Percentiles rank a stretch among this genome's conserved stretches.
phyloP scores from a whole-genome alignment of 2,888 invertebrate species.

The Petrophora chlorosata region DNA sequence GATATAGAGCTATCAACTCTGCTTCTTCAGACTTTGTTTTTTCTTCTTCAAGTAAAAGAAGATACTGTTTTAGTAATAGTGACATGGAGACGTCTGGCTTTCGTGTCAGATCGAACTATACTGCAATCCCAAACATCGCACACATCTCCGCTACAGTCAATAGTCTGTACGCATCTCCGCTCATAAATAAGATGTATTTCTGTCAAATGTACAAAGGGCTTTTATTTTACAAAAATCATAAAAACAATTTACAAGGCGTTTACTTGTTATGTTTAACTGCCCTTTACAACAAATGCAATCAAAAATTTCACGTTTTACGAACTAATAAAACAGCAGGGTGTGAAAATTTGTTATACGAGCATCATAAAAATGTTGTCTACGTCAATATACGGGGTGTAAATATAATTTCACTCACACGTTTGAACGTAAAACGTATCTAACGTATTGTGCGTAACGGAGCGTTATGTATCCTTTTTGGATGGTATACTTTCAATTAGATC shows the following conservation, averaged over 20 bases:
- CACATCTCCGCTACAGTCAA: no score
- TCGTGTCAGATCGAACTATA: no score
- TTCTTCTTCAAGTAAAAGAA: no score
- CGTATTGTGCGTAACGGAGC: slow-evolving; percentile 4
- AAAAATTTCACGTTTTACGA: slow-evolving; percentile 40
- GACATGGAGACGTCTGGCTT: no score
- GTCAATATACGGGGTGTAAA: slow-evolving; percentile 36
- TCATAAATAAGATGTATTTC: no score
- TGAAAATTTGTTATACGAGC: slow-evolving; percentile 44
- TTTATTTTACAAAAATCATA: slow-evolving; percentile 7
- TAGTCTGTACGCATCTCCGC: no score
- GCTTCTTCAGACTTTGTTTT: no score
- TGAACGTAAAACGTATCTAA: slow-evolving; percentile 7
- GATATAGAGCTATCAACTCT: no score
- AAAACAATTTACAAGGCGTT: slow-evolving; percentile 15
- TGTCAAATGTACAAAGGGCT: slow-evolving; percentile 3
- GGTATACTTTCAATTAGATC: background rate
- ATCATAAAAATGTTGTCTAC: slow-evolving; percentile 43
- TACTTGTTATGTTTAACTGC: slow-evolving; percentile 22
- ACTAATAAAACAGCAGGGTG: slow-evolving; percentile 44
- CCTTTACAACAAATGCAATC: slow-evolving; percentile 34
- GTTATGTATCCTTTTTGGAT: slow-evolving; percentile 8
- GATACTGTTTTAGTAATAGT: no score
- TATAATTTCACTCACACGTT: slow-evolving; percentile 38
- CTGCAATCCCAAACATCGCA: no score